Evolutionary conservation across 1,140 invertebrate species (phyloP), one percentile per base, ranked within the genome.

Genomic region (Lethocerus indicus): DNA sequence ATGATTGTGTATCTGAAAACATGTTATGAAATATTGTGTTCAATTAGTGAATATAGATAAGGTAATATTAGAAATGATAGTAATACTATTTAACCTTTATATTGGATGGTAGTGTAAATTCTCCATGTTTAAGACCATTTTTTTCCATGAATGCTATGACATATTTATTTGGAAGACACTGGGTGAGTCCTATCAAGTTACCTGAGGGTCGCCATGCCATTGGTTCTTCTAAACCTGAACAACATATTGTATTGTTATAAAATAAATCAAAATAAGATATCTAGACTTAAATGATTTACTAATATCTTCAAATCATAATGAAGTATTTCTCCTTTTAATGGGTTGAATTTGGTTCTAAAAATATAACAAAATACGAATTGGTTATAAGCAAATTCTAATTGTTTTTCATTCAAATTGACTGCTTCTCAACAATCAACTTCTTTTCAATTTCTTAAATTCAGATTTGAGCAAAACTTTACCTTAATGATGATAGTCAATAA

Each of bases 111-210:
- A 94, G 61, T 6, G 63, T 60, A 59, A 93, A 85, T 57, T 89
- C 82, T 37, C 83, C 78, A 68, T 93, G 87, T 56, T 79, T 76
- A 13, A 94, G 65, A 4, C 91, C 91, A 74, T 95, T 95, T 61
- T 87, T 91, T 59, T 95, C 91, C 68, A 91, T 90, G 54, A 93
- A 79, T 9, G 78, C 68, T 27, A 93, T 68, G n/a, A 79, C 69
- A 59, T 82, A 78, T 60, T 83, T 82, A 46, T 78, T 75, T 9
- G 68, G 60, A 1, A 74, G 58, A 52, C 66, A 67, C 57, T 85
- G 81, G 2, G 78, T 75, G 12, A 77, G 69, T 1, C 84, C 79
- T 47, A 93, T 83, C 40, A 89, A 64, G 64, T 76, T 81, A 36
- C 85, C 87, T 51, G 73, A 75, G 3, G 86, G 85, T 58, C 77